Evolutionary conservation across 2,797 vertebrate genomes (phyloP).

Genomic region (Caiman crocodilus): DNA sequence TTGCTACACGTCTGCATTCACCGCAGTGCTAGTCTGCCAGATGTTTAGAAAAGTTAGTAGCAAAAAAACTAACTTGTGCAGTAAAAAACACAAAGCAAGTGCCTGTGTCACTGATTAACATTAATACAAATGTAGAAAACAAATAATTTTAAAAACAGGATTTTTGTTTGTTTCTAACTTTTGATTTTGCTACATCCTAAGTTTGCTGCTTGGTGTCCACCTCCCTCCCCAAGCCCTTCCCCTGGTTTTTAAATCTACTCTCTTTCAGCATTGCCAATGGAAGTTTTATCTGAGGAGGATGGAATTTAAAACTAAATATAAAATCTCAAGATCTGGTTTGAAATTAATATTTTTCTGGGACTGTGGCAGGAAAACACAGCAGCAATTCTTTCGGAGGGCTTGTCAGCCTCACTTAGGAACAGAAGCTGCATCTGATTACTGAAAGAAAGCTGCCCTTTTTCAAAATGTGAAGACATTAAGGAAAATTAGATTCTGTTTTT

Average conservation of each 20-base stretch:
- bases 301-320: neutral
- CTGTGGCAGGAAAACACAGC: neutral
- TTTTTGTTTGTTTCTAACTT: neutral
- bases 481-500: neutral
- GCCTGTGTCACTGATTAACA: neutral
- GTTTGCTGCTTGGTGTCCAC: neutral
- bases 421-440: neutral
- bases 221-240: neutral
- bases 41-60: neutral
- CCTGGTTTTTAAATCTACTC: neutral
- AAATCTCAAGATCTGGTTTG: neutral
- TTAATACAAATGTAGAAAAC: neutral
- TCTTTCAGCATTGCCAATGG: neutral
- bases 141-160: neutral
- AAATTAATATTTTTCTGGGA: neutral
- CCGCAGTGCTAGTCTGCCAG: neutral
- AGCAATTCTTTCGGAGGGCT: neutral
- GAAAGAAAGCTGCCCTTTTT: conserved; percentile 1
- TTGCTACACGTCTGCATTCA: neutral
- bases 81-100: neutral
- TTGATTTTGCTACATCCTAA: neutral
- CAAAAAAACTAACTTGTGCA: neutral
- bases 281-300: neutral
- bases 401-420: neutral
- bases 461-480: neutral